Evolutionary conservation across 2,888 invertebrate genomes (phyloP), one percentile per base, ranked within the genome.

Genomic region (Lasioglossum zephyrum): DNA sequence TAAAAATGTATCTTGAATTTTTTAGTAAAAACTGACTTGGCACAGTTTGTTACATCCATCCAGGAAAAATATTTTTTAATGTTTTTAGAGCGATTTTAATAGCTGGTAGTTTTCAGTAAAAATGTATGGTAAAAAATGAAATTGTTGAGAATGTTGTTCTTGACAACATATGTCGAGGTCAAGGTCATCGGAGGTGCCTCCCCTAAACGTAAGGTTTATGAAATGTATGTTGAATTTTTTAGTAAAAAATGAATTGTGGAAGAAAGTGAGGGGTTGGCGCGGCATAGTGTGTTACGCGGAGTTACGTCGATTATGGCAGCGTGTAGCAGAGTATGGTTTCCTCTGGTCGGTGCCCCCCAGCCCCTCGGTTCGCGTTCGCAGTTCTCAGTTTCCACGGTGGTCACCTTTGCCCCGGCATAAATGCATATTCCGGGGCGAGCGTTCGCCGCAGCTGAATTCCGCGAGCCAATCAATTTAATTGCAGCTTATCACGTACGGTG

Each of bases 401-500:
- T 79, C 80, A 86, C 83, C 86, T 85, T 79, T 84, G 86, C 84
- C 85, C 72, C 73, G 57, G 26, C 76, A 74, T 86, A 81, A 90
- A 90, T 90, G 88, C 86, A 88, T 82, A 84, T 79, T 84, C 80
- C 79, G 76, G 53, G n/a, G 63, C 73, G 49, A 70, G 69, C 74
- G 74, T 82, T 82, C 22, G 18, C 74, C 81, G 73, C 84, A 39
- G 80, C 69, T 87, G 73, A 84, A 91, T 86, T 87, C 89, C 83
- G 81, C 82, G 82, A 84, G 89, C 90, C 92, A 93, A 92, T 93
- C 92, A 90, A 92, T 92, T 92, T 93, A 93, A 93, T 92, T 92
- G 92, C 92, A 92, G 75, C 92, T 93, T 93, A 93, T 93, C 91
- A 86, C 87, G 85, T 63, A 77, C 90, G 89, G 89, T 91, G 92